These are phyloP conservation scores for Anagyrus pseudococci DNA, from an alignment of 2,888 invertebrate genomes.

Conservation along the genomic window DNA sequence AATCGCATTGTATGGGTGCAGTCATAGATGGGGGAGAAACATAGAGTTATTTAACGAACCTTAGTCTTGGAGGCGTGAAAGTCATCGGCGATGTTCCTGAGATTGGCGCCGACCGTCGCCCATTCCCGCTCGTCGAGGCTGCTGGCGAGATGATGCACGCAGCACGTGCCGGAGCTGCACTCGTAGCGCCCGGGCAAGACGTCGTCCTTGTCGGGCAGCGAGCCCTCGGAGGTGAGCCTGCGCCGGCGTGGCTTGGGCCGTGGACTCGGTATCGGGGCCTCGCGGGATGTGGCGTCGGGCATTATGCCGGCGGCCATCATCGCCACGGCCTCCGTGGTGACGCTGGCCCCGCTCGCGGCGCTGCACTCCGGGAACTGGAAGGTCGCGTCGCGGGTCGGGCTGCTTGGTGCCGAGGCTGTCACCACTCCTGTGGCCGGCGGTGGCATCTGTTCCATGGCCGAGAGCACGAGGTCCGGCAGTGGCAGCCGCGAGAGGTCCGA, in stretches of 20 bases:
- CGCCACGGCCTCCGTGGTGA: conserved; percentile 9
- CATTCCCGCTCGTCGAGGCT: conserved; percentile 54
- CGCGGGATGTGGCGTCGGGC: too few species aligned
- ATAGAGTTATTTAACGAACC: conserved; percentile 50
- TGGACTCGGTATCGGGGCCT: conserved; percentile 55
- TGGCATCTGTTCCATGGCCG: conserved; percentile 58
- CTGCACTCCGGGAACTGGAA: conserved; percentile 59
- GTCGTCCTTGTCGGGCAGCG: conserved; percentile 48
- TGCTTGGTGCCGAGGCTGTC: conserved; percentile 59
- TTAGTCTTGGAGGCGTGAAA: conserved; percentile 59
- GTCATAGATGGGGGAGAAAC: too few species aligned
- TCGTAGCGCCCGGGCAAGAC: conserved; percentile 35
- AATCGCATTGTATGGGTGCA: too few species aligned
- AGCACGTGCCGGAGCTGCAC: conserved; percentile 44
- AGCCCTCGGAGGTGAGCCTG: conserved; percentile 56
- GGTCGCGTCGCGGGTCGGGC: conserved; percentile 58
- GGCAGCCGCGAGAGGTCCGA: conserved; percentile 56
- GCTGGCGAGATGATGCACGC: conserved; percentile 47
- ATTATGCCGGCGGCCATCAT: conserved; percentile 7
- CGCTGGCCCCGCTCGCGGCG: conserved; percentile 3
- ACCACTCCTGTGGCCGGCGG: conserved; percentile 58
- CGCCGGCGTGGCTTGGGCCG: conserved; percentile 59
- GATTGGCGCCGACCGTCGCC: conserved; percentile 57
- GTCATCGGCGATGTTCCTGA: conserved; percentile 60
- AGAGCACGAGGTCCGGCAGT: conserved; percentile 57